Percentiles rank a stretch among this genome's conserved stretches.
These are phyloP conservation scores for Deilephila elpenor DNA, from an alignment of 2,888 invertebrate genomes.

Conservation along the genomic window DNA sequence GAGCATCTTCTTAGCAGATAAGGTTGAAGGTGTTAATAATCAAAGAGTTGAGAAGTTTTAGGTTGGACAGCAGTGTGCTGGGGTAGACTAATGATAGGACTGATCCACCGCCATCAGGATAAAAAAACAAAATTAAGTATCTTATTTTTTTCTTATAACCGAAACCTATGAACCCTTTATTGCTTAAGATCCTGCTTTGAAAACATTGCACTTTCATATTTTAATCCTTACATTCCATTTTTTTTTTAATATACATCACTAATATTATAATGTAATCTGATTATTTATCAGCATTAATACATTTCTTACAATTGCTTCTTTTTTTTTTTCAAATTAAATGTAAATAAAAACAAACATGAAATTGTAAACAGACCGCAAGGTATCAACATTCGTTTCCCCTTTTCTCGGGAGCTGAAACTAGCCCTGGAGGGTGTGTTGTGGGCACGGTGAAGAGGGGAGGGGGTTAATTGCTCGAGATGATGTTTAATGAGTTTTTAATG, in stretches of 20 bases:
- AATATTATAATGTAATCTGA: neutral
- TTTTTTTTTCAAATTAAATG: neutral
- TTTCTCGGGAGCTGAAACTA: slow-evolving; percentile 28
- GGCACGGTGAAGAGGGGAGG: slow-evolving; percentile 44
- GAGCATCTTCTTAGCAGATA: too few species aligned
- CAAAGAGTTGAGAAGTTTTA: too few species aligned
- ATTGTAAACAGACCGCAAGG: neutral
- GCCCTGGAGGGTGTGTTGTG: slow-evolving; percentile 21
- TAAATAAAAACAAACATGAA: neutral
- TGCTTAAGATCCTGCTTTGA: too few species aligned
- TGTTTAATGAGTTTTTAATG: slow-evolving; percentile 89
- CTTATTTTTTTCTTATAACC: too few species aligned
- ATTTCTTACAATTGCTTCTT: neutral
- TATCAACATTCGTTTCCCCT: slow-evolving; percentile 15
- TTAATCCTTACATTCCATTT: too few species aligned
- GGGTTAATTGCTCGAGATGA: slow-evolving; percentile 87
- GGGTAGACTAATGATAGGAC: too few species aligned
- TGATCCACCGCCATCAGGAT: too few species aligned
- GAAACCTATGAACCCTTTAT: too few species aligned
- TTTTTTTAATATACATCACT: neutral
- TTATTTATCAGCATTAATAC: neutral
- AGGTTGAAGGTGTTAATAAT: too few species aligned
- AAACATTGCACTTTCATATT: too few species aligned
- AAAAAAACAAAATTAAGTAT: too few species aligned
- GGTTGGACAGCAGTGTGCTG: too few species aligned